Evolutionary conservation across 2,888 invertebrate genomes (phyloP), one percentile per base, ranked within the genome.

Genomic region (Drosophila histrio): DNA sequence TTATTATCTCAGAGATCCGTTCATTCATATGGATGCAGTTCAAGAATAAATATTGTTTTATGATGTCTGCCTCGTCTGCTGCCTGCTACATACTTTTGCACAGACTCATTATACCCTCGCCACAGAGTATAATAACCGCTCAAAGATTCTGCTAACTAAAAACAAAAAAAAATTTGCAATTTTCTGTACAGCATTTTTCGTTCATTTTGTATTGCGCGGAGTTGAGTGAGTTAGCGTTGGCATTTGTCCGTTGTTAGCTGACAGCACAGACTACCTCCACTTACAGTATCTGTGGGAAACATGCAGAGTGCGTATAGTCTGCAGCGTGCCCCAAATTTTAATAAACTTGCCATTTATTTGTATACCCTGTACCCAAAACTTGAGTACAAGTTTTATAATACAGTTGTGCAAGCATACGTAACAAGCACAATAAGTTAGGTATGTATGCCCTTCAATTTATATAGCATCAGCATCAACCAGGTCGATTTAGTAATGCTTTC

Each of bases 181-280:
- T 69, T 70, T 69, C 65, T 60, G 44, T 59, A 38, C 47, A 46
- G 19, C 52, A 47, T 56, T 69, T 70, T 66, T 79, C 63, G 66
- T 61, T 60, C 68, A 71, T 86, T 79, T 74, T 49, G 65, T 70
- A 70, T 75, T 80, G 68, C 75, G 75, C 58, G 50, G 61, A 83
- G 81, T 75, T 84, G 83, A 85, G 79, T 79, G 86, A 84, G 83
- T 84, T 84, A 87, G 79, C 80, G 75, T 67, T 85, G 86, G 79
- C 86, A 87, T 87, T 84, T 84, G 87, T 87, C 83, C 87, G 87
- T 79, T 75, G 74, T 54, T 77, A 66, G 62, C 79, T 85, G 82
- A 79, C 84, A 84, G 76, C 71, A 71, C 67, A 50, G 19, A 77
- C 75, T 83, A 80, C 80, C 77, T 63, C 49, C 53, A 56, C 60